Evolutionary conservation across 2,113 vertebrate species (phyloP), one percentile per base, ranked within the genome.

Genomic region (Takifugu bimaculatus): DNA sequence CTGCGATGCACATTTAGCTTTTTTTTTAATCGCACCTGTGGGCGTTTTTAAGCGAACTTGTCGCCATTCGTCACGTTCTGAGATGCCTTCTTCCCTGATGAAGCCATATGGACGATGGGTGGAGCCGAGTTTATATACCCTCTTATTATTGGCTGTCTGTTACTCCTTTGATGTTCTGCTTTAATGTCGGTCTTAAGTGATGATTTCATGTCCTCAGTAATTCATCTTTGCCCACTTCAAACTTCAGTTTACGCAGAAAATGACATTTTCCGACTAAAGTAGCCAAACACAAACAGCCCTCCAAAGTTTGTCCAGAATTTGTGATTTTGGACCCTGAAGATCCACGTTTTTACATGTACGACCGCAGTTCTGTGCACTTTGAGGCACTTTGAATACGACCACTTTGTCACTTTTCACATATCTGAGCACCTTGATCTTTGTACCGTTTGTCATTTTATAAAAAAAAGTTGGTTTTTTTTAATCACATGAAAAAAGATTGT

Each of bases 321-420:
- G 20, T 20, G 20, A 20, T 20, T 20, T 20, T 20, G 20, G 20
- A 20, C 20, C 20, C 20, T 20, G 20, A 20, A 20, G 11, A 52
- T 75, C 49, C 28, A 51, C 25, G 54, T 59, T 76, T 83, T 69
- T 56, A 42, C 73, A 73, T 87, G 68, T 69, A 54, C 92, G 55
- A 75, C 59, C 64, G 6, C 25, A 42, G 61, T 62, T 52, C 12
- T 32, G 48, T 63, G 50, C 65, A 54, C 20, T 20, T 20, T 20
- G 63, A 72, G 89, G 83, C 90, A 91, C 89, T 39, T 39, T 39
- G 7, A 39, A 10, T 39, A 91, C 88, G 84, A 88, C 88, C 88
- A 89, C 91, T 95, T 95, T 93, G 86, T 94, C 94, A 86, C 90
- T 92, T 93, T 93, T 93, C 92, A 93, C 93, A 93, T 93, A 50